phyloP scores from a whole-genome alignment of 2,113 vertebrate species.

The Pteropus alecto region DNA sequence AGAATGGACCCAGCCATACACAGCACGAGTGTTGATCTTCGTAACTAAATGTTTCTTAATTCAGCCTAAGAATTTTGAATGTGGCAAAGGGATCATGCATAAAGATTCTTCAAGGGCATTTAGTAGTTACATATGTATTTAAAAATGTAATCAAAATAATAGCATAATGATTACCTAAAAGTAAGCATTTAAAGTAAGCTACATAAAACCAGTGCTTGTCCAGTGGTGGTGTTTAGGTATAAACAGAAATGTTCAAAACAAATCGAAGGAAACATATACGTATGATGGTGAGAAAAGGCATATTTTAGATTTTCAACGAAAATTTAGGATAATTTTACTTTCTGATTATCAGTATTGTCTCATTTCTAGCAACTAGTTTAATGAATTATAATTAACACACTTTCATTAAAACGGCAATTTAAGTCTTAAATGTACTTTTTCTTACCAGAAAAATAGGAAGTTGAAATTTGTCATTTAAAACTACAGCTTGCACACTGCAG shows the following conservation, averaged over 20 bases:
- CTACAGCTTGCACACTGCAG: constrained; percentile 96
- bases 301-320: neutral
- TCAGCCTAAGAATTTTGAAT: neutral
- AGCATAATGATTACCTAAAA: neutral
- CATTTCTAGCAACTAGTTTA: neutral
- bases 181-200: neutral
- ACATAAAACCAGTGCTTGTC: neutral
- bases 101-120: neutral
- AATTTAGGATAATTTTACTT: neutral
- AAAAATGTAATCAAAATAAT: neutral
- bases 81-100: neutral
- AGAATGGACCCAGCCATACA: neutral
- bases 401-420: neutral
- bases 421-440: neutral
- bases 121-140: neutral
- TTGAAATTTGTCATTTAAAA: constrained; percentile 98
- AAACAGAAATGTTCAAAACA: too few relatives aligned
- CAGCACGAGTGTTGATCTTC: neutral
- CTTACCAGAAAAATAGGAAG: constrained; percentile 95
- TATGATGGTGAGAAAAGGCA: neutral
- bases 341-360: neutral
- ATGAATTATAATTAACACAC: neutral
- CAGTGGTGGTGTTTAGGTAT: neutral
- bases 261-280: too few relatives aligned
- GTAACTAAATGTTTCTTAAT: neutral